Conservation (phyloP, 2,113 vertebrate genomes). For the Sinocyclocheilus anophthalmus region DNA sequence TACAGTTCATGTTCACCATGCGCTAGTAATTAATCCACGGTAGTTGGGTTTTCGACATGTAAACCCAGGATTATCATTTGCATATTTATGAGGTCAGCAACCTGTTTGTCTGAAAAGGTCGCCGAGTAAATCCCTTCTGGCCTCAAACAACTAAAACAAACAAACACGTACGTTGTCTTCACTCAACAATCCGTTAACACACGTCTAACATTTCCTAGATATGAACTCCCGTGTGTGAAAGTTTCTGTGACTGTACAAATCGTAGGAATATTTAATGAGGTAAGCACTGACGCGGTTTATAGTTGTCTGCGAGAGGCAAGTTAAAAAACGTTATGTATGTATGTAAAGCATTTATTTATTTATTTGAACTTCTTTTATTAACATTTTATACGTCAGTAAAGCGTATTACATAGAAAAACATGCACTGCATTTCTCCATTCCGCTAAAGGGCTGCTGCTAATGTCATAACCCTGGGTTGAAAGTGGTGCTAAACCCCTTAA, state of each 20-base stretch:
- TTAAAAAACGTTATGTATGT: neutral
- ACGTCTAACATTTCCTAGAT: neutral
- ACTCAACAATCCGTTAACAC: neutral
- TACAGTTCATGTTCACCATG: neutral
- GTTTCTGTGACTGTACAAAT: neutral
- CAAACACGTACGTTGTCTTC: neutral
- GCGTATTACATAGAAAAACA: too few relatives aligned
- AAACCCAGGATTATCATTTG: neutral
- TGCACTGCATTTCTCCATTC: neutral
- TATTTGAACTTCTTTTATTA: too few relatives aligned
- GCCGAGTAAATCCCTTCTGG: neutral
- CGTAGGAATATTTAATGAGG: neutral
- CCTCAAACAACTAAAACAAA: neutral
- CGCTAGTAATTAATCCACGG: too few relatives aligned
- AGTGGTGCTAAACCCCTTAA: neutral
- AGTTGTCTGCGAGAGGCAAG: neutral
- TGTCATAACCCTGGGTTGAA: neutral
- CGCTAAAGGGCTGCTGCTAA: neutral
- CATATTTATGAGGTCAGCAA: neutral
- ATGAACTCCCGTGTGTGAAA: neutral
- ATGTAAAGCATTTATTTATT: neutral
- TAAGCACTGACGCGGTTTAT: neutral
- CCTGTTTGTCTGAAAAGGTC: neutral
- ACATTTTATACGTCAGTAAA: too few relatives aligned
- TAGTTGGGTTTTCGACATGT: neutral